A percentile compares a stretch with the other conserved stretches of the same genome.
Evolutionary conservation across 2,113 vertebrate genomes (phyloP).

Genomic region (Brienomyrus brachyistius): DNA sequence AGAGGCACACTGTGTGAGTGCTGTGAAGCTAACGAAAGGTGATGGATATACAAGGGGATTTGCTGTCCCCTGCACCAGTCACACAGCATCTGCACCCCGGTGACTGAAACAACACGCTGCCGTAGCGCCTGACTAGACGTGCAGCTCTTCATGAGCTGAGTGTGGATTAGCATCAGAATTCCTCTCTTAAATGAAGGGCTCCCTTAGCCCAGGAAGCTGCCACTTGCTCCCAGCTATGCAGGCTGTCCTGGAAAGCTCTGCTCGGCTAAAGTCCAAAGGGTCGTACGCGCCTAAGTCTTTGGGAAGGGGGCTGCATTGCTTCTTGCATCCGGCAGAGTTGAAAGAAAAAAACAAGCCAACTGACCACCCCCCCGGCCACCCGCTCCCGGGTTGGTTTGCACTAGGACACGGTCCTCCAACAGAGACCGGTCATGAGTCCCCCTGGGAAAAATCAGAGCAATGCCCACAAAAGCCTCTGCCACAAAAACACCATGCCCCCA

Average conservation of each 20-base stretch:
- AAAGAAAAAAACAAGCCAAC: background rate
- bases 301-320: background rate
- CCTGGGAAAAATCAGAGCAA: background rate
- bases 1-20: background rate
- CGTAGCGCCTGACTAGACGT: background rate
- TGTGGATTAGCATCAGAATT: conserved; percentile 9
- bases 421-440: background rate
- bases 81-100: background rate
- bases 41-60: background rate
- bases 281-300: background rate
- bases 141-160: background rate
- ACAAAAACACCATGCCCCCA: background rate
- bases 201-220: background rate
- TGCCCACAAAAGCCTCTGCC: background rate
- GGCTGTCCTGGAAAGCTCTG: background rate
- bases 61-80: background rate
- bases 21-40: background rate
- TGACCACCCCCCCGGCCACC: background rate
- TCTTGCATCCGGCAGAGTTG: background rate
- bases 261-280: background rate
- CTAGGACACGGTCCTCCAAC: background rate
- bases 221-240: background rate
- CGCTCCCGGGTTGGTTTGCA: background rate
- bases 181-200: background rate
- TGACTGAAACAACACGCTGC: background rate